Conservation (phyloP, 2,888 invertebrate species). For the Anthoptus insignis region DNA sequence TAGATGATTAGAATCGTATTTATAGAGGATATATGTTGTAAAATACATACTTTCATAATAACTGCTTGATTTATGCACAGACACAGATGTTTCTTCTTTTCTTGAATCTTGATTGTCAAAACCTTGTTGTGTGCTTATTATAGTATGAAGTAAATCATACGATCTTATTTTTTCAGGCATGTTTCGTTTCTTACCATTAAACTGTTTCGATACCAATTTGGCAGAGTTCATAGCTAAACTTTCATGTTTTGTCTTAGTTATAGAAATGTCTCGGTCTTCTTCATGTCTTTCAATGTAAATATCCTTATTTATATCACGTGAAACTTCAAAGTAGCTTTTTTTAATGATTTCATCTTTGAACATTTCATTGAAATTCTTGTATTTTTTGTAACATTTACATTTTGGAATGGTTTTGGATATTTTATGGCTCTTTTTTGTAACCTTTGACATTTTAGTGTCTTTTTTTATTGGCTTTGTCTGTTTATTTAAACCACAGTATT, state of each 20-base stretch:
- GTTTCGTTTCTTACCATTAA: constrained; percentile 32
- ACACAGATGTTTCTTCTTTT: not conserved
- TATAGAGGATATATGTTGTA: no score
- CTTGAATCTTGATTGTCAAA: not conserved
- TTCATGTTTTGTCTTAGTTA: not conserved
- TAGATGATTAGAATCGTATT: no score
- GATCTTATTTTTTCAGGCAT: constrained; percentile 55
- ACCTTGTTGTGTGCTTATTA: constrained; percentile 55
- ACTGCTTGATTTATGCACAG: not conserved
- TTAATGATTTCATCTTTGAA: constrained; percentile 54
- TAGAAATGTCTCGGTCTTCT: not conserved
- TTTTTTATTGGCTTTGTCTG: not conserved
- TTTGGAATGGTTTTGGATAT: not conserved
- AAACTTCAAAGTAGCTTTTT: constrained; percentile 50
- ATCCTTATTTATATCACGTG: constrained; percentile 2
- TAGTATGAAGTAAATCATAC: constrained; percentile 67
- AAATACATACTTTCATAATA: no score
- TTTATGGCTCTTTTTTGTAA: not conserved
- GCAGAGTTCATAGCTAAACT: not conserved
- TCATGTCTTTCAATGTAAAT: not conserved
- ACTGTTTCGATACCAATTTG: not conserved
- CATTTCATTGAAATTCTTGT: no score
- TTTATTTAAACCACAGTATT: not conserved
- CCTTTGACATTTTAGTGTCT: not conserved
- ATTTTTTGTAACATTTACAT: not conserved